Base-by-base conservation (phyloP, 2,797 vertebrate species). In the Phataginus tetradactyla region DNA sequence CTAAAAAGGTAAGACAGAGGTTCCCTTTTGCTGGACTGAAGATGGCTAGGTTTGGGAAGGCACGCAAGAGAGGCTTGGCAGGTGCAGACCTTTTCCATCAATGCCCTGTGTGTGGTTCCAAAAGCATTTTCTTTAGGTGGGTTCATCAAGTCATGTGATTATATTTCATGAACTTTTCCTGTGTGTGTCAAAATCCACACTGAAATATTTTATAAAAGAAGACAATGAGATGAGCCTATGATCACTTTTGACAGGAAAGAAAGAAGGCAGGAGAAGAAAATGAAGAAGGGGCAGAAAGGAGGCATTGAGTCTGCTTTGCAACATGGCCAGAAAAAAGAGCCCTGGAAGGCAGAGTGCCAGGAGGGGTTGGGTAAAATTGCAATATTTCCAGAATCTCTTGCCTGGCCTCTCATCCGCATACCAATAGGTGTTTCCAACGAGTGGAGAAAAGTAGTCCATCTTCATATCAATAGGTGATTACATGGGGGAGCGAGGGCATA, bases 191-290 rank as follows among this genome's bases (percentile, higher is more conserved):
- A 86, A 51, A 61, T 51, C 7, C 9, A 84, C 27, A 59, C 29
- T 83, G 55, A 71, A 57, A 53, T 34, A 2, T 53, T 95, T 89
- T 83, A 61, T 12, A 29, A 75, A 95, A 86, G n/a, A 89, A 91
- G 61, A 20, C 21, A 68, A 66, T 39, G 32, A 79, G 14, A 57
- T 11, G 15, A 83, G 2, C 39, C 75, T 51, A 23, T 7, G 7
- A n/a, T 37, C 20, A 18, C 18, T 83, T 75, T 20, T 61, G 15
- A 55, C 37, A 49, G 23, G n/a, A 14, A 69, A 4, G 25, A 39
- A 53, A 42, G 17, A 64, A 59, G 59, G 51, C n/a, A 34, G 14
- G 25, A 59, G 34, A 63, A 71, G 1, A 15, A 37, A 79, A 29
- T 32, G 83, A 59, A 64, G 57, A 66, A 1, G 45, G 2, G 13